A percentile compares a stretch with the other conserved stretches of the same genome.
These are phyloP conservation scores for Ammodytes dubius DNA, from an alignment of 2,113 vertebrate species.

Conservation along the genomic window DNA sequence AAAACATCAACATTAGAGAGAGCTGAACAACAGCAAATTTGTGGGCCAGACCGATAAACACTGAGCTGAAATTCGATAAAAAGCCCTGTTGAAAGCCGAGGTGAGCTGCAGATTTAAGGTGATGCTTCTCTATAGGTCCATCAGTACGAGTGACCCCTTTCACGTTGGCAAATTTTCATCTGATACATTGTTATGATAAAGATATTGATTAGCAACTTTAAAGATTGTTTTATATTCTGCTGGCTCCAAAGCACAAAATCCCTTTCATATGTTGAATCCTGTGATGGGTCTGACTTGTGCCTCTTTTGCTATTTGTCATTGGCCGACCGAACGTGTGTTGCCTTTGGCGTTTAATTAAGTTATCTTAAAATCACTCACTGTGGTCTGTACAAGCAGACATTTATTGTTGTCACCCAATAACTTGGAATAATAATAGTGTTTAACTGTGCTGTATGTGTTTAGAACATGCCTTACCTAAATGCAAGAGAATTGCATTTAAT, in stretches of 20 bases:
- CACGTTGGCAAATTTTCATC: neutral
- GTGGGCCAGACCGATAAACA: neutral
- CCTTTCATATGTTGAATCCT: neutral
- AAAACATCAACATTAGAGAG: neutral
- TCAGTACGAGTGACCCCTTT: neutral
- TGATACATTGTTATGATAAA: neutral
- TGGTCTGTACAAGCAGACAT: neutral
- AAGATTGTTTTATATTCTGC: neutral
- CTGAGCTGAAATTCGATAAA: neutral
- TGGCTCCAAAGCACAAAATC: no score
- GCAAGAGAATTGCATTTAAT: conserved; percentile 1
- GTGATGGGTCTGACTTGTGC: neutral
- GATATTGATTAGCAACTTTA: neutral
- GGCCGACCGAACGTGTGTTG: no score
- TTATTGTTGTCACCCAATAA: neutral
- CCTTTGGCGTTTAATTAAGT: neutral
- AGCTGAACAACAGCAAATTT: neutral
- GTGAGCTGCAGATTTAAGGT: neutral
- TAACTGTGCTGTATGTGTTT: neutral
- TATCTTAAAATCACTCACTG: conserved; percentile 10
- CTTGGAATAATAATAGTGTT: neutral
- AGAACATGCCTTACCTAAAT: conserved; percentile 1
- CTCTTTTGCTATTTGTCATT: neutral
- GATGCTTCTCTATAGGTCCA: neutral
- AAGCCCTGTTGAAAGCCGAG: neutral